Conservation (phyloP, 2,888 invertebrate genomes). For the Perizoma affinitatum region DNA sequence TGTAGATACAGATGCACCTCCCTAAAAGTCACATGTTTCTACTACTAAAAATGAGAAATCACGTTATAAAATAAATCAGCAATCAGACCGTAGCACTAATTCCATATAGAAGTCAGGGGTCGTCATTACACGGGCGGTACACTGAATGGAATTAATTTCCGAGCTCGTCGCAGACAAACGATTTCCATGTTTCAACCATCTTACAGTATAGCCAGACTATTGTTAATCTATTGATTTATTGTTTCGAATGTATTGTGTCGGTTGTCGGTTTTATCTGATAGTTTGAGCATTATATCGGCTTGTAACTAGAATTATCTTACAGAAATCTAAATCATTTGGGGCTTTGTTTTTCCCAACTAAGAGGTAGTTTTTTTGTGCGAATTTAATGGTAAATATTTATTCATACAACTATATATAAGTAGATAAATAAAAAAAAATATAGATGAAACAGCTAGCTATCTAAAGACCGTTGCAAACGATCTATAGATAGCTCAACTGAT, state of each 20-base stretch:
- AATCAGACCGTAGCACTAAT: slow-evolving; percentile 20
- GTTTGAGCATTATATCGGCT: slow-evolving; percentile 2
- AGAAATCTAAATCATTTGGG: no score
- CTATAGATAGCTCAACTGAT: no score
- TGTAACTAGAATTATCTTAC: neutral
- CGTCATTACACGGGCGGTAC: slow-evolving; percentile 60
- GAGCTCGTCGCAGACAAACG: slow-evolving; percentile 66
- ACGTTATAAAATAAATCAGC: slow-evolving; percentile 11
- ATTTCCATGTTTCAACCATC: slow-evolving; percentile 60
- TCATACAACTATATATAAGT: no score
- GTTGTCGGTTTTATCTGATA: slow-evolving; percentile 13
- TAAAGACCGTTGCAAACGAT: no score
- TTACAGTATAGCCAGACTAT: slow-evolving; percentile 54
- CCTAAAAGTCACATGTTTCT: no score
- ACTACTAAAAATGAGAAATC: neutral
- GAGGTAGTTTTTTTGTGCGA: no score
- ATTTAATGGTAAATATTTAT: no score
- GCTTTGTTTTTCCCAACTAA: no score
- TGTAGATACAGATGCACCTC: no score
- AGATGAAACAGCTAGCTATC: no score
- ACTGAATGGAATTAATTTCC: slow-evolving; percentile 73
- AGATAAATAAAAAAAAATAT: no score
- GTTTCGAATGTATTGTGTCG: slow-evolving; percentile 30
- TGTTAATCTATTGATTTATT: slow-evolving; percentile 56
- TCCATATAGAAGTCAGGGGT: slow-evolving; percentile 37